Base-by-base conservation (phyloP, 2,113 vertebrate species). In the Thamnaconus septentrionalis region DNA sequence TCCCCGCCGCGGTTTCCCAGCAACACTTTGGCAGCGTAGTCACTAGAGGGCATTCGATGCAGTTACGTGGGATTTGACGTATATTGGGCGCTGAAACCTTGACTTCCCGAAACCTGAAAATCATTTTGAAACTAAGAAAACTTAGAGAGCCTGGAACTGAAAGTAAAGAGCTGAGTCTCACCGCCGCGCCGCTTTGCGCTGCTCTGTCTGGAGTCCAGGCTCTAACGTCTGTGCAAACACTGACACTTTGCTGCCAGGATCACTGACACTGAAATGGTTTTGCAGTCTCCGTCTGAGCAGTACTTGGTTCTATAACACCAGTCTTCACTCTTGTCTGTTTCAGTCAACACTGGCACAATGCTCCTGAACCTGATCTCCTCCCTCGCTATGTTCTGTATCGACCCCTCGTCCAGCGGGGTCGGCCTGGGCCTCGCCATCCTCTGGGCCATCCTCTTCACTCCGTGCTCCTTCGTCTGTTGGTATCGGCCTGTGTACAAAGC, bases 401-500 rank as follows among this genome's bases (percentile, higher is more conserved):
- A 94, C 0, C 2, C 85, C 4, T 3, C 42, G 0, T 73, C 8
- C 6, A 43, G 65, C 0, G 95, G 94, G 0, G 91, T 96, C 0
- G 94, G 93, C 4, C 91, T 99, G 0, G 96, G 97, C 31, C 93
- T 99, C 4, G 94, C 97, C 74, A 95, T 99, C 64, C 94, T 99
- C 64, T 99, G 97, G 97, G 66, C 88, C 63, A 81, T 98, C 41
- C 93, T 99, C 61, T 99, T 96, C 86, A 94, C 94, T 0, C 97
- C 97, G 56, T 98, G 96, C 72, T 99, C 97, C 63, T 98, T 98
- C 0, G 61, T 98, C 61, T 99, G 97, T 81, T 99, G 97, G 97
- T 99, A 96, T 46, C 91, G 97, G 53, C 96, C 97, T 0, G 89
- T 98, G 86, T 99, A 99, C 87, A 98, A 96, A 88, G 97, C 96